These are phyloP conservation scores for Pogonomyrmex californicus DNA, from an alignment of 1,140 invertebrate species.

Conservation along the genomic window DNA sequence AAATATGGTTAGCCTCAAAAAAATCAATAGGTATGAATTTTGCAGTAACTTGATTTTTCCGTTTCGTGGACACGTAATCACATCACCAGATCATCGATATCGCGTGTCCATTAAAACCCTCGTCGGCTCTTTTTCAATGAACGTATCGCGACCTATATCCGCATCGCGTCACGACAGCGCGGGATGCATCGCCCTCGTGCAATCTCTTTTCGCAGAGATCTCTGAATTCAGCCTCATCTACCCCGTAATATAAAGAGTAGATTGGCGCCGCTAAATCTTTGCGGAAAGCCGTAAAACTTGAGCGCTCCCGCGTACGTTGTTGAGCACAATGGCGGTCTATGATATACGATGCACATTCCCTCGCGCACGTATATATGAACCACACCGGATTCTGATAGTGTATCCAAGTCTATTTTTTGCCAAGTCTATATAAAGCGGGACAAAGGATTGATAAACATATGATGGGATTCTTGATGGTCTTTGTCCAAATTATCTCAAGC, in stretches of 20 bases:
- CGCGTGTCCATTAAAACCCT: conserved; percentile 45
- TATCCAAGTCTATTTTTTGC: conserved; percentile 18
- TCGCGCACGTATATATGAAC: conserved; percentile 28
- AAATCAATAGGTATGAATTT: conserved; percentile 44
- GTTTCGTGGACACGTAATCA: conserved; percentile 46
- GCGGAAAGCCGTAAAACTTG: conserved; percentile 63
- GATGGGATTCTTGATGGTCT: neutral
- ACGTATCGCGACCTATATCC: conserved; percentile 40
- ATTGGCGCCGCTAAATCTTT: conserved; percentile 66
- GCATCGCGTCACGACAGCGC: conserved; percentile 19
- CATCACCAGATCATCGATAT: conserved; percentile 44
- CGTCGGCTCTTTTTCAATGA: conserved; percentile 39
- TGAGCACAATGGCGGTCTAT: conserved; percentile 59
- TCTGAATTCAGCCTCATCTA: conserved; percentile 49
- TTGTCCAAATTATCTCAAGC: conserved; percentile 9
- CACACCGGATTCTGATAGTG: conserved; percentile 35
- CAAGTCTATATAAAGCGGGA: conserved; percentile 20
- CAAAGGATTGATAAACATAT: conserved; percentile 33
- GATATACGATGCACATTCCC: conserved; percentile 59
- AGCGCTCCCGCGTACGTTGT: conserved; percentile 51
- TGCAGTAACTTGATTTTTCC: conserved; percentile 45
- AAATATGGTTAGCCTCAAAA: conserved; percentile 27
- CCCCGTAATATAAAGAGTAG: conserved; percentile 63
- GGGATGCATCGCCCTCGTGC: conserved; percentile 21
- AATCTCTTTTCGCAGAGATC: conserved; percentile 42